phyloP scores from a whole-genome alignment of 2,797 vertebrate genomes.

The Enteromius mattozi region DNA sequence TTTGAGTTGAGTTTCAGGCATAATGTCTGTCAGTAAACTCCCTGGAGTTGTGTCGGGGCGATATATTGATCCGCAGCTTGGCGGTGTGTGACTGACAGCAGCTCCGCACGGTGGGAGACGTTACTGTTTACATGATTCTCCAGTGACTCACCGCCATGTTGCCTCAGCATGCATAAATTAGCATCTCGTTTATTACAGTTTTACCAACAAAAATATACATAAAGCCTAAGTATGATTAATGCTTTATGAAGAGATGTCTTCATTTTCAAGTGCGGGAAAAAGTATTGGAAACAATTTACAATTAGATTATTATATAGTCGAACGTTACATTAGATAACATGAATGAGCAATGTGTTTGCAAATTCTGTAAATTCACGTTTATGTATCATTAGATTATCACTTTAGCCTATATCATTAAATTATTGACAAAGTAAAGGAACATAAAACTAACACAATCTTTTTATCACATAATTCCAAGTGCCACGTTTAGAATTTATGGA shows the following conservation, averaged over 20 bases:
- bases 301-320: background rate
- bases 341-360: background rate
- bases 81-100: conserved; percentile 22
- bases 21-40: conserved; percentile 22
- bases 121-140: conserved; percentile 35
- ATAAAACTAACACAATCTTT: background rate
- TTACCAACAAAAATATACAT: background rate
- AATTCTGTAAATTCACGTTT: too few species aligned
- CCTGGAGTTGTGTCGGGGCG: conserved; percentile 3
- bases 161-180: conserved; percentile 8
- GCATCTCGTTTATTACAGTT: conserved; percentile 29
- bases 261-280: background rate
- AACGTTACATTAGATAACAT: background rate
- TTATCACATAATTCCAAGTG: background rate
- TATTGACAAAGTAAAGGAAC: background rate
- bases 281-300: background rate
- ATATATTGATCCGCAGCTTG: conserved; percentile 34
- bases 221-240: background rate
- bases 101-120: background rate
- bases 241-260: background rate
- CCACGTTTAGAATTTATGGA: background rate
- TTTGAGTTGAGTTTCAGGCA: conserved; percentile 17
- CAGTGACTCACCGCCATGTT: conserved; percentile 1
- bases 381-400: too few species aligned
- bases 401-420: too few species aligned